Base-by-base conservation (phyloP, 2,113 vertebrate genomes). In the Elanus axillaris region DNA sequence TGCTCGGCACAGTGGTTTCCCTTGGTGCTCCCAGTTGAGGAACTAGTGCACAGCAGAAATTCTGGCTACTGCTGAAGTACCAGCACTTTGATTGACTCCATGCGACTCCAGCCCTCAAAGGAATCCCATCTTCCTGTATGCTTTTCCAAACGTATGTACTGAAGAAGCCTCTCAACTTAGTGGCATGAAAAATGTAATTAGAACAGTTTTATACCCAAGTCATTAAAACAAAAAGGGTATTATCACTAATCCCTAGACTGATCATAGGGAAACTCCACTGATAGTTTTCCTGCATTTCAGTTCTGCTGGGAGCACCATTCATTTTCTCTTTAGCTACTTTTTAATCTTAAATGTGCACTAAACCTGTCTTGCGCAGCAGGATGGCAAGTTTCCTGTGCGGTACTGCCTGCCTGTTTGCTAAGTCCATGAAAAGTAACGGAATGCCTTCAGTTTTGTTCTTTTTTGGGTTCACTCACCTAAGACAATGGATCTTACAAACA, bases 301-400 rank as follows among this genome's bases (percentile, higher is more conserved):
- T 50, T 76, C 62, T 66, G 50, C 52, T 53, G 59, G 64, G 42
- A 95, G 38, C n/a, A 86, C 42, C 19, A 8, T 10, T 53, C 2
- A 3, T 45, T 67, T 81, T 43, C n/a, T 53, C 43, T 81, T 78
- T 23, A 67, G 42, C n/a, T 88, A 9, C 48, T 43, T 74, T 34
- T 40, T 74, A 25, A 26, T 62, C 68, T 50, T 27, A 38, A 21
- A 5, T 3, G 20, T 21, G 19, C 21, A 10, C 29, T 55, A 67
- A 91, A 31, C 38, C 38, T 34, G 52, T 5, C 38, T 25, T 2
- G 22, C 29, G 17, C 19, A 50, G 38, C 34, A 58, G 68, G n/a
- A 50, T 1, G 10, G 32, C 22, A 9, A 0, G 31, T 31, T 15
- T 34, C 43, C 22, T 6, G 0, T 2, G 20, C 14, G 47, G 38